Evolutionary conservation across 64 coral and sea anemone genomes (phyloP).

Genomic region (Montipora foliosa): DNA sequence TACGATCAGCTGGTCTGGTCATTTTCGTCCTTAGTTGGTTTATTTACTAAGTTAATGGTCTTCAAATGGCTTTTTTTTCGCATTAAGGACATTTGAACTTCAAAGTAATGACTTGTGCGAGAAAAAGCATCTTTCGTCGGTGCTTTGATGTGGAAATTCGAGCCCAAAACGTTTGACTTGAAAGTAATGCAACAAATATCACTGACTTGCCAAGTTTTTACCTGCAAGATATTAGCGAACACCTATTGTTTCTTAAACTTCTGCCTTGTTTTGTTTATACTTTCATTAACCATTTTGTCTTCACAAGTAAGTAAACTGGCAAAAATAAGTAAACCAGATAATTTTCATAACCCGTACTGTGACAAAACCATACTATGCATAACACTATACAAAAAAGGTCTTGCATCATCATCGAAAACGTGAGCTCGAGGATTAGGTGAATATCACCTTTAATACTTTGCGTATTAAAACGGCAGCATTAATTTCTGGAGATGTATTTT

Average conservation of each 20-base stretch:
- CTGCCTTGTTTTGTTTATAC: slow-evolving; percentile 21
- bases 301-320: slow-evolving; percentile 4
- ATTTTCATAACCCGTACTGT: slow-evolving; percentile 4
- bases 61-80: slow-evolving; percentile 63
- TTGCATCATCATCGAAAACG: neutral
- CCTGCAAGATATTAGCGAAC: neutral
- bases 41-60: slow-evolving; percentile 61
- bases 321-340: slow-evolving; percentile 20
- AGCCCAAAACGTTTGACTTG: slow-evolving; percentile 21
- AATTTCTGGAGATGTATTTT: neutral
- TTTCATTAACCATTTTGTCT: slow-evolving; percentile 6
- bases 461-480: neutral
- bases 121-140: slow-evolving; percentile 23
- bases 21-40: slow-evolving; percentile 52
- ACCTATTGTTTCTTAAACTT: neutral
- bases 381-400: neutral
- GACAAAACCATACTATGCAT: neutral
- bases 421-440: neutral
- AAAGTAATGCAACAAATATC: slow-evolving; percentile 30
- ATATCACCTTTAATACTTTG: neutral
- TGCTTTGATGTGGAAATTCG: slow-evolving; percentile 57
- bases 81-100: slow-evolving; percentile 23
- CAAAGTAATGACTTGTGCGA: slow-evolving; percentile 11
- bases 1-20: slow-evolving; percentile 36
- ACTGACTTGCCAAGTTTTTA: neutral